Base-by-base conservation (phyloP, 2,113 vertebrate species). In the Phodopus roborovskii region DNA sequence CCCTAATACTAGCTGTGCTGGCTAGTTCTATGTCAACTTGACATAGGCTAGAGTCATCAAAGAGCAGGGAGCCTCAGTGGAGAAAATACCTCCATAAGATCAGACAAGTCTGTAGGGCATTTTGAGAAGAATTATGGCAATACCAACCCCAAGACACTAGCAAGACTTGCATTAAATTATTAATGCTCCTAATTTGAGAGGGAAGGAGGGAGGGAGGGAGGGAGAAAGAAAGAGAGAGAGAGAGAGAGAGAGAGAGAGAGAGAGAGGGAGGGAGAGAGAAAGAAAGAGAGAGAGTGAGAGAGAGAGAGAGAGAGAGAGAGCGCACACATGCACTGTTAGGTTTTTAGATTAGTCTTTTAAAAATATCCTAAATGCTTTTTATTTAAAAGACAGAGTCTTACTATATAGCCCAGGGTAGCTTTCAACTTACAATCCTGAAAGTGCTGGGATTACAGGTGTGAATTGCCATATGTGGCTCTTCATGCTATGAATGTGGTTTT, bases 131-230 rank as follows among this genome's bases (percentile, higher is more conserved):
- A 73, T 39, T n/a, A 81, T 20, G 26, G 36, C 78, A 56, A n/a
- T 5, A 81, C 5, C 50, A 58, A 39, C 36, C 36, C 12, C 7
- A 82, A 58, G 53, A 70, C 66, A 60, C 16, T 88, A 92, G 33
- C 66, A 93, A 73, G 60, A 39, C 64, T 92, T 92, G 92, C 92
- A 10, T 42, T 86, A 86, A 70, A 50, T n/a, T 12, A 77, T n/a
- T 77, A 20, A n/a, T 86, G 42, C 24, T 70, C 50, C 7, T 8
- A 26, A n/a, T n/a, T n/a, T n/a, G n/a, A n/a, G n/a, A n/a, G n/a
- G n/a, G n/a, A n/a, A n/a, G n/a, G n/a, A n/a, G n/a, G n/a, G n/a
- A n/a, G n/a, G n/a, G n/a, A n/a, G n/a, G n/a, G n/a, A n/a, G n/a
- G n/a, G n/a, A n/a, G n/a, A n/a, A n/a, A n/a, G n/a, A n/a, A n/a